Evolutionary conservation across 2,113 vertebrate species (phyloP), one percentile per base, ranked within the genome.

Genomic region (Felis catus): DNA sequence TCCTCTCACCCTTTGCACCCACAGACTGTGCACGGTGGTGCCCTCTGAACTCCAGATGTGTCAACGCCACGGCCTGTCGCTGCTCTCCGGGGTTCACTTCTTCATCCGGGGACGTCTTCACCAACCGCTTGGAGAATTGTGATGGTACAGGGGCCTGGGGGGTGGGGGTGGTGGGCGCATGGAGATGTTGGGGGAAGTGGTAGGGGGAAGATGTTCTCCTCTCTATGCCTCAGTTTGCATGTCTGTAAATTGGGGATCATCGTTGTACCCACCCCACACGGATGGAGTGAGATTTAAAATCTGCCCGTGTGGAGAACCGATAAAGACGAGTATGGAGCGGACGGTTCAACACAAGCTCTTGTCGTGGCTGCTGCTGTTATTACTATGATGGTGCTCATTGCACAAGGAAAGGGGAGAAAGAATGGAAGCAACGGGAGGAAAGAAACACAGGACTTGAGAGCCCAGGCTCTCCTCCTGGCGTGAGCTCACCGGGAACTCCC

Each of bases 121-220:
- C 0, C 0, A 14, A 29, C 63, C 0, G 1, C 19, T 11, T 21
- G 9, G 31, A 92, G 7, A 39, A 0, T 2, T 96, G 97, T 29
- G 9, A 94, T 0, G 89, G 97, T 97, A 96, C 2, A 27, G 5
- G 53, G 53, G 48, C 41, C 39, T 13, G 29, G 33, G n/a, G 31
- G 55, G 36, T 36, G 18, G 45, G 1, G 45, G 45, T 45, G 45
- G 45, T 45, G 45, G 7, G 45, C 45, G 7, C 45, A 45, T 45
- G 45, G 45, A 45, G 7, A 45, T 45, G 7, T 45, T 45, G 45
- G 45, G 45, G 45, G 45, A 45, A 0, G 45, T 45, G 45, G 7
- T 9, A 45, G 45, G 45, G 45, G 7, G 45, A 45, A 45, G 45
- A 45, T 45, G 45, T 45, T 33, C 12, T 53, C 36, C 29, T 58